These are phyloP conservation scores for Etheostoma nigrum DNA, from an alignment of 2,797 vertebrate genomes.

Conservation along the genomic window DNA sequence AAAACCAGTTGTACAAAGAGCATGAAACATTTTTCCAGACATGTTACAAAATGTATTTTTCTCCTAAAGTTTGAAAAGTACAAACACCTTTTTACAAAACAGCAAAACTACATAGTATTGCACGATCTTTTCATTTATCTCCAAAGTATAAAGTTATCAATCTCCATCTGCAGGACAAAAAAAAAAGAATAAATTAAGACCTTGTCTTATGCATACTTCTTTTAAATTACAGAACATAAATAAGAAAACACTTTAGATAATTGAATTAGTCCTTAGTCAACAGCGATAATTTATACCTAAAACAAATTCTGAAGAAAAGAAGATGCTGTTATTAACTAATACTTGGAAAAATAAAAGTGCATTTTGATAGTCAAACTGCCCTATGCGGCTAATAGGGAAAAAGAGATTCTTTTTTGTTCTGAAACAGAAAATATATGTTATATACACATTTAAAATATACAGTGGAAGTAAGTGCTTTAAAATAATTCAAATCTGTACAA, in stretches of 20 bases:
- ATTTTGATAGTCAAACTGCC: slow-evolving; percentile 76
- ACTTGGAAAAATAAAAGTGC: slow-evolving; percentile 83
- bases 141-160: slow-evolving; percentile 91
- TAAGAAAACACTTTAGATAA: slow-evolving; percentile 81
- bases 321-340: slow-evolving; percentile 70
- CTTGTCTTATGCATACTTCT: slow-evolving; percentile 78
- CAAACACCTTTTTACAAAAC: slow-evolving; percentile 96
- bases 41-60: slow-evolving; percentile 83
- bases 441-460: slow-evolving; percentile 81
- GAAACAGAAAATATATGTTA: slow-evolving; percentile 80
- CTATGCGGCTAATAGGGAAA: slow-evolving; percentile 61
- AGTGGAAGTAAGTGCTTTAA: slow-evolving; percentile 75
- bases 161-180: slow-evolving; percentile 81
- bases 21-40: slow-evolving; percentile 81
- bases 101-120: slow-evolving; percentile 96
- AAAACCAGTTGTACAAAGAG: slow-evolving; percentile 86
- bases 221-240: slow-evolving; percentile 86
- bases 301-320: slow-evolving; percentile 54
- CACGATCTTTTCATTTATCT: slow-evolving; percentile 94
- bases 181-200: slow-evolving; percentile 87
- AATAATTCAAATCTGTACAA: slow-evolving; percentile 77
- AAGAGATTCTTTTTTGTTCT: slow-evolving; percentile 52
- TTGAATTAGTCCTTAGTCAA: slow-evolving; percentile 82
- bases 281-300: slow-evolving; percentile 70
- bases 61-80: slow-evolving; percentile 88